Percentiles rank a stretch among this genome's conserved stretches.
These are phyloP conservation scores for Trypoxylon attenuatum DNA, from an alignment of 2,888 invertebrate species.

Conservation along the genomic window DNA sequence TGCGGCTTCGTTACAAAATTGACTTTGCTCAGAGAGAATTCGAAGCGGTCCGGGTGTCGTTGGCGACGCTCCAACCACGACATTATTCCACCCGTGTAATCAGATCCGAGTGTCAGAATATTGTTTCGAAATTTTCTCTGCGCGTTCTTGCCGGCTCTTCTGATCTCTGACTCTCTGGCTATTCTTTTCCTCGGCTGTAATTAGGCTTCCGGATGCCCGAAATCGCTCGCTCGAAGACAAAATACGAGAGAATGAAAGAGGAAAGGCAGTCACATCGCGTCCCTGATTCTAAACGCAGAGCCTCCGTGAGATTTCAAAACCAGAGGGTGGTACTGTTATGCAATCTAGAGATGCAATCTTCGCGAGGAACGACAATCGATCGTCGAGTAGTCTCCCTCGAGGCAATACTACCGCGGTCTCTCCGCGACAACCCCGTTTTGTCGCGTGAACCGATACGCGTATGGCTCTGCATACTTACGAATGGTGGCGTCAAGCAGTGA, in stretches of 20 bases:
- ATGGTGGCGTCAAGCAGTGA: not conserved
- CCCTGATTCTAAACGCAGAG: not conserved
- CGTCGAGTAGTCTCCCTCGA: not conserved
- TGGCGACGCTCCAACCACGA: constrained; percentile 42
- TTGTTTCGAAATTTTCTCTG: constrained; percentile 28
- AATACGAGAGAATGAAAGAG: too few species aligned
- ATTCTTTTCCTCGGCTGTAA: not conserved
- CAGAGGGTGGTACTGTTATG: not conserved
- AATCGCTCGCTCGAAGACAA: not conserved
- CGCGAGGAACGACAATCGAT: not conserved
- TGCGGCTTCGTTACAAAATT: constrained; percentile 37
- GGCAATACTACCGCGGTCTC: not conserved
- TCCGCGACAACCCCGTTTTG: not conserved
- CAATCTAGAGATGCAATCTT: not conserved
- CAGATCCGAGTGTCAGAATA: constrained; percentile 24
- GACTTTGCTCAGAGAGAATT: constrained; percentile 34
- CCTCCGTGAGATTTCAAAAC: not conserved
- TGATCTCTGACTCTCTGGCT: too few species aligned
- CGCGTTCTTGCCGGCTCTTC: not conserved
- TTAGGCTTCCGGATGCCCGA: not conserved
- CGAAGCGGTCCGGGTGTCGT: constrained; percentile 21
- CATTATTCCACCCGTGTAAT: constrained; percentile 45
- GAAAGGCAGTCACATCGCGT: not conserved
- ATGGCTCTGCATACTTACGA: not conserved
- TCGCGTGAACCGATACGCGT: not conserved